Conservation (phyloP, 2,113 vertebrate genomes). For the Ictalurus furcatus region DNA sequence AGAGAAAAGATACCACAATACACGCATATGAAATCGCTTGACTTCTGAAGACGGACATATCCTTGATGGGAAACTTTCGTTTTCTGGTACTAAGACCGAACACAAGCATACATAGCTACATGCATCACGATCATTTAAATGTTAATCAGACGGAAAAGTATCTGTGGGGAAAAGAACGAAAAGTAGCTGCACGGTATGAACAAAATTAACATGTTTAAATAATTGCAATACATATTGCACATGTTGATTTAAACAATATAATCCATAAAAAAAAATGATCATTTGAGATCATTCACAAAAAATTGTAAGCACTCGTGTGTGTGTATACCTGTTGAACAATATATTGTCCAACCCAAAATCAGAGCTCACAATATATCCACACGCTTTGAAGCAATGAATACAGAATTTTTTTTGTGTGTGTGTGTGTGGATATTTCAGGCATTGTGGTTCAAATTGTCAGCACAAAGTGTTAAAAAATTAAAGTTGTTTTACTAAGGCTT, state of each 20-base stretch:
- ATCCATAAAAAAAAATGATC: not conserved
- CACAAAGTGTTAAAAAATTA: not conserved
- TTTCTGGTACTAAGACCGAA: not conserved
- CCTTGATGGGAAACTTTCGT: not conserved
- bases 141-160: not conserved
- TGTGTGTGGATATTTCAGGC: not conserved
- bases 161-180: not conserved
- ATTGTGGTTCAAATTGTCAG: not conserved
- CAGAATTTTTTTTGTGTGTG: not conserved
- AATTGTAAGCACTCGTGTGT: not conserved
- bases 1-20: not conserved
- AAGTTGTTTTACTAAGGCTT: not conserved
- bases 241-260: not conserved
- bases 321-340: not conserved
- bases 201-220: not conserved
- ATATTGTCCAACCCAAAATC: not conserved
- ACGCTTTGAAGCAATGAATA: not conserved
- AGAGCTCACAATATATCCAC: not conserved
- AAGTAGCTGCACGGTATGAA: not conserved
- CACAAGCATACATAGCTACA: not conserved
- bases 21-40: not conserved
- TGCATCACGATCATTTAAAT: not conserved
- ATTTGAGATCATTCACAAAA: not conserved
- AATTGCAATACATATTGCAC: not conserved
- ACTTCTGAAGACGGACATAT: not conserved